These are phyloP conservation scores for Takifugu bimaculatus DNA, from an alignment of 2,113 vertebrate species.

Conservation along the genomic window DNA sequence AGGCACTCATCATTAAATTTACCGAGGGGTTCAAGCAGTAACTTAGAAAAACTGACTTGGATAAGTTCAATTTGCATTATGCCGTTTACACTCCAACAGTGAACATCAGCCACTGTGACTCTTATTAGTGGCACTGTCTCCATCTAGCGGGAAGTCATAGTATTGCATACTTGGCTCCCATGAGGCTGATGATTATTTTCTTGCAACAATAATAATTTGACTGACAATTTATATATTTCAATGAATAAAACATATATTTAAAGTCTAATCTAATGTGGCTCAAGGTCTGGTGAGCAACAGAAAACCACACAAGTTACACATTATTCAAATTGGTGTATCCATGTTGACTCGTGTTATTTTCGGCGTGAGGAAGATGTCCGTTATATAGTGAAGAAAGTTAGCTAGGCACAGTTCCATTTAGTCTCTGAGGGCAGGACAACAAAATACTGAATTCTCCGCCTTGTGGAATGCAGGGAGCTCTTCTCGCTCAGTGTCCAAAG, in stretches of 20 bases:
- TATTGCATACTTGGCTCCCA: too few species aligned
- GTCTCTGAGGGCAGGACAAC: slow-evolving; percentile 36
- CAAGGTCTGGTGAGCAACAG: slow-evolving; percentile 41
- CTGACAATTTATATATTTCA: too few species aligned
- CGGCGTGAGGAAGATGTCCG: slow-evolving; percentile 60
- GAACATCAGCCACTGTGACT: too few species aligned
- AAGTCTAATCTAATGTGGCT: slow-evolving; percentile 20
- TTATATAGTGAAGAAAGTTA: slow-evolving; percentile 61
- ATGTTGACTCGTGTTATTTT: slow-evolving; percentile 47
- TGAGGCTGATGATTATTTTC: too few species aligned
- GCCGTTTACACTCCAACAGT: too few species aligned
- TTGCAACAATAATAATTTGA: too few species aligned
- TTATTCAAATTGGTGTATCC: slow-evolving; percentile 28
- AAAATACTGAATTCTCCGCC: slow-evolving; percentile 39
- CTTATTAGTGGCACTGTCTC: too few species aligned
- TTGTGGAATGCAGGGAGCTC: slow-evolving; percentile 35
- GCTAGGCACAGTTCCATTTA: slow-evolving; percentile 57
- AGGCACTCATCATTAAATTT: neutral
- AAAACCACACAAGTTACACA: slow-evolving; percentile 26
- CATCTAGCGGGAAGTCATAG: too few species aligned
- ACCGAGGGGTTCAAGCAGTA: neutral
- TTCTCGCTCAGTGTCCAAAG: slow-evolving; percentile 27
- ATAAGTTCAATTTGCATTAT: too few species aligned
- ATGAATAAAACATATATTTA: too few species aligned
- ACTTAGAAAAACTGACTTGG: neutral